These are phyloP conservation scores for Hydrotaea diabolus DNA, from an alignment of 2,888 invertebrate species.

Conservation along the genomic window DNA sequence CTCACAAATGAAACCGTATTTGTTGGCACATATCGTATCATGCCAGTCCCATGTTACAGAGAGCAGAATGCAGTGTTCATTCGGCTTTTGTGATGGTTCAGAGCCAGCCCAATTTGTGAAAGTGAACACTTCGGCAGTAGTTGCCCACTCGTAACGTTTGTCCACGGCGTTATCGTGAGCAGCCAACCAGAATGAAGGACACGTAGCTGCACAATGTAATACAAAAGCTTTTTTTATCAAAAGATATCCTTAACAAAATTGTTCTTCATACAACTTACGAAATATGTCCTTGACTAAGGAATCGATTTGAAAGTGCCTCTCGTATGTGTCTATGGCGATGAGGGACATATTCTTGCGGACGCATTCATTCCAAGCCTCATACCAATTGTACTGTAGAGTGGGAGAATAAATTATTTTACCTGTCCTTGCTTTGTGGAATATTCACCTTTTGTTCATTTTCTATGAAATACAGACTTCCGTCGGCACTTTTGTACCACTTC, in stretches of 20 bases:
- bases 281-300: slow-evolving; percentile 43
- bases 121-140: slow-evolving; percentile 43
- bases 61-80: slow-evolving; percentile 58
- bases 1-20: slow-evolving; percentile 61
- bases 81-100: slow-evolving; percentile 8
- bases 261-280: too few species aligned
- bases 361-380: slow-evolving; percentile 58
- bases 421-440: too few species aligned
- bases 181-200: slow-evolving; percentile 56
- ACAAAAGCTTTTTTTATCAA: not conserved
- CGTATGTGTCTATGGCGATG: slow-evolving; percentile 49
- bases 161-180: slow-evolving; percentile 54
- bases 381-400: slow-evolving; percentile 54
- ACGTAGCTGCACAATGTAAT: not conserved
- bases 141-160: slow-evolving; percentile 56
- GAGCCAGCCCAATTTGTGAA: slow-evolving; percentile 38
- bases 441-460: slow-evolving; percentile 48
- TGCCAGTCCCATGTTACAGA: slow-evolving; percentile 53
- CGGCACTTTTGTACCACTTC: slow-evolving; percentile 52
- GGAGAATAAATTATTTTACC: not conserved
- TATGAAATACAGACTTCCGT: slow-evolving; percentile 59
- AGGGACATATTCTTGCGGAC: slow-evolving; percentile 59
- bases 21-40: slow-evolving; percentile 47
- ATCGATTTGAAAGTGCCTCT: slow-evolving; percentile 57
- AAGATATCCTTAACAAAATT: too few species aligned